Base-by-base conservation (phyloP, 2,888 invertebrate species). In the Smittia aterrima region DNA sequence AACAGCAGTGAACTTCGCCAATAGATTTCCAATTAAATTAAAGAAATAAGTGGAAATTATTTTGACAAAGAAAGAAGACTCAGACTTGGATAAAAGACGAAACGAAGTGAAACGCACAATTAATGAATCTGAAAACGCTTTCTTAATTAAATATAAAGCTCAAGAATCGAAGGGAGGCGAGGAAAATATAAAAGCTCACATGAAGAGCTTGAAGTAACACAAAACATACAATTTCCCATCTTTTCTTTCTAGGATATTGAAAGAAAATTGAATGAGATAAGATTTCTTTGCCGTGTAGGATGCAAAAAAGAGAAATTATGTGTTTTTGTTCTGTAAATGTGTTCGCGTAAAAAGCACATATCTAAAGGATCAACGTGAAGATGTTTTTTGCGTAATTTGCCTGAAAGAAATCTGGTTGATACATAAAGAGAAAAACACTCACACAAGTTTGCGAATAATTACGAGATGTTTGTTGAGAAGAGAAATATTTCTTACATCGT, bases 281-380 rank as follows among this genome's bases (percentile, higher is more conserved):
- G 13, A 64, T 64, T 64, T 24, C 24, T 64, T 13, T n/a, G n/a
- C n/a, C 38, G 32, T 25, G 27, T 64, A 47, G 47, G 47, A 47
- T 7, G 47, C 13, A 22, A 66, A 66, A 66, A 40, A 40, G 66
- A 20, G 16, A 40, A 32, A 66, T 66, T 66, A 58, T 58, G 58
- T 58, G 58, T 20, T n/a, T n/a, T n/a, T n/a, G 62, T 24, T 53
- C 18, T 53, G 24, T 62, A 1, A 24, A 62, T 62, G 47, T 47
- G 47, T 47, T 47, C 3, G 47, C 3, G 47, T 18, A 58, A 58
- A 22, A 58, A 58, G 22, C 6, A 24, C 62, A 25, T n/a, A n/a
- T n/a, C n/a, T 13, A 62, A 62, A 62, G 66, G 66, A 66, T 64
- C 64, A 64, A 64, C 64, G 64, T 64, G 64, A 64, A n/a, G n/a